These are phyloP conservation scores for Branchipolynoe longqiensis DNA, from an alignment of 2,888 invertebrate species.

Conservation along the genomic window DNA sequence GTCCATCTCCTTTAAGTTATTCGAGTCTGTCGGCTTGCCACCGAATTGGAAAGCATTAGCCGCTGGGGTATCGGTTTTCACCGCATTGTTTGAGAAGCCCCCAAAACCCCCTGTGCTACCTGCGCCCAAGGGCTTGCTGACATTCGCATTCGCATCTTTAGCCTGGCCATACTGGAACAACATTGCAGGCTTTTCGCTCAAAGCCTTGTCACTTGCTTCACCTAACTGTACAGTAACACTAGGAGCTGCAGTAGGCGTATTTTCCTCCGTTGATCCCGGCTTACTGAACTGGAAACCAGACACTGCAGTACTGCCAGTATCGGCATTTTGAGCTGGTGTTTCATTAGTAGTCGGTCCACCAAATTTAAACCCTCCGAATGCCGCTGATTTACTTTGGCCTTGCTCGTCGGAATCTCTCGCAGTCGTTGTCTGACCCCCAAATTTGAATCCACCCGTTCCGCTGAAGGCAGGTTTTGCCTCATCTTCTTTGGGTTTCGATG, in stretches of 20 bases:
- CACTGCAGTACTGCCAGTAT: neutral
- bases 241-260: no score
- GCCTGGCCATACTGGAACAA: no score
- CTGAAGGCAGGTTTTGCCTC: constrained; percentile 13
- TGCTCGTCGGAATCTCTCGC: constrained; percentile 17
- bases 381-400: neutral
- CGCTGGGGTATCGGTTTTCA: constrained; percentile 2
- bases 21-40: constrained; percentile 9
- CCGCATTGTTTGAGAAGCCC: neutral
- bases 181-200: no score
- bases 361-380: constrained; percentile 41
- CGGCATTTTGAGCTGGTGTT: neutral
- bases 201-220: no score
- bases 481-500: neutral
- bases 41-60: neutral
- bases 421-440: neutral
- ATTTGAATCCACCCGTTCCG: constrained; percentile 53
- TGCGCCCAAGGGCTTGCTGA: constrained; percentile 18
- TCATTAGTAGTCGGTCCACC: constrained; percentile 14
- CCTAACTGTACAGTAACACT: no score
- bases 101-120: constrained; percentile 20
- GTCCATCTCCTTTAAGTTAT: neutral
- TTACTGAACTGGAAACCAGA: constrained; percentile 30
- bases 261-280: no score
- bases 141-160: constrained; percentile 20